A percentile compares a stretch with the other conserved stretches of the same genome.
These are phyloP conservation scores for Penelope pileata DNA, from an alignment of 2,113 vertebrate genomes.

Conservation along the genomic window DNA sequence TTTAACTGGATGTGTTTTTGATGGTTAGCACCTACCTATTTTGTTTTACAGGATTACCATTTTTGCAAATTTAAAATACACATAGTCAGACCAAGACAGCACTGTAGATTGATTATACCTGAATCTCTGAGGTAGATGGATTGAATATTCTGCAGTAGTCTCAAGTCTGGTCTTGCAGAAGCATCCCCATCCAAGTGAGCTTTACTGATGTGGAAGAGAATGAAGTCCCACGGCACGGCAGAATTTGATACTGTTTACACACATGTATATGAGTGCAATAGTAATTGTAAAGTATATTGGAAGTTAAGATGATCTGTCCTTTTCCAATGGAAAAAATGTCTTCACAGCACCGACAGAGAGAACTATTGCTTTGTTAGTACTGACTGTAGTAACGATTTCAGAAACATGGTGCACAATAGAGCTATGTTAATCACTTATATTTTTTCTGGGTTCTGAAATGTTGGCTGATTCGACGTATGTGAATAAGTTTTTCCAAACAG, in stretches of 20 bases:
- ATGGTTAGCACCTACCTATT: not conserved
- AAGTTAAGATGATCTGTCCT: not conserved
- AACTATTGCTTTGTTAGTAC: not conserved
- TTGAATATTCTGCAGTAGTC: not conserved
- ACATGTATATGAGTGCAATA: not conserved
- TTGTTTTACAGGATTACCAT: not conserved
- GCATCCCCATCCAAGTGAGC: not conserved
- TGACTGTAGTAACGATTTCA: not conserved
- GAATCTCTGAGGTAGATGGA: not conserved
- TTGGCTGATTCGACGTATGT: not conserved
- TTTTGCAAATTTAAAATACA: not conserved
- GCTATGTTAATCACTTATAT: not conserved
- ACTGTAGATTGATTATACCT: not conserved
- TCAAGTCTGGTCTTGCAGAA: not conserved
- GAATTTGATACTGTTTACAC: not conserved
- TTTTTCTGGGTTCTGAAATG: not conserved
- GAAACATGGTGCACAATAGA: not conserved
- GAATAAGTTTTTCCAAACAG: not conserved
- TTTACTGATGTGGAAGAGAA: not conserved
- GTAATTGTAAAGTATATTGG: not conserved
- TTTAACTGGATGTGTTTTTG: not conserved
- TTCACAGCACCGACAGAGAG: not conserved
- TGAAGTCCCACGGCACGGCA: no score
- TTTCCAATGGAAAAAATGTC: not conserved
- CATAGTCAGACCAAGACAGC: not conserved